Percentiles rank a stretch among this genome's conserved stretches.
These are phyloP conservation scores for Melanerpes formicivorus DNA, from an alignment of 2,113 vertebrate genomes.

Conservation along the genomic window DNA sequence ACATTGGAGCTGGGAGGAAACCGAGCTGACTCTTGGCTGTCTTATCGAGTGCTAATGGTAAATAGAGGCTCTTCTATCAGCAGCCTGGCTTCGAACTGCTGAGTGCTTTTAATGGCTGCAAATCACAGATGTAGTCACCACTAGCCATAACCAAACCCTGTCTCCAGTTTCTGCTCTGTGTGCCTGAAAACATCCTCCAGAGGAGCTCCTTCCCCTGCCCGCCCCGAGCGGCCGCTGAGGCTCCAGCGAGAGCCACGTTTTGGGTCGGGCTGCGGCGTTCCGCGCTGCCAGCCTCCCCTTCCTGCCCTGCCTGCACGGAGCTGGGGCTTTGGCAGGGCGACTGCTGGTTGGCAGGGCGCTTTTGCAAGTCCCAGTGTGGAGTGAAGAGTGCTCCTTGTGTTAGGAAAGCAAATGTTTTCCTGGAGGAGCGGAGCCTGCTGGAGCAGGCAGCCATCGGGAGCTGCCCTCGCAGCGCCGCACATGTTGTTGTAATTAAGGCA, in stretches of 20 bases:
- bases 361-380: background rate
- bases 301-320: background rate
- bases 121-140: background rate
- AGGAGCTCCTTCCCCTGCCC: background rate
- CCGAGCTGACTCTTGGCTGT: background rate
- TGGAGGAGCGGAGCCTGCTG: background rate
- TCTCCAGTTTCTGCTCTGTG: background rate
- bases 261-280: background rate
- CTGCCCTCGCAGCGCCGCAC: background rate
- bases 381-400: background rate
- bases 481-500: constrained; percentile 45
- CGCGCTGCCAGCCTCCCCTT: background rate
- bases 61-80: background rate
- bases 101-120: background rate
- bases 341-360: background rate
- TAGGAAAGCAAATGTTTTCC: constrained; percentile 17
- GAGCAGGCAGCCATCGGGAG: background rate
- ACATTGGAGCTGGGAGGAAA: background rate
- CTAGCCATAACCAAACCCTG: background rate
- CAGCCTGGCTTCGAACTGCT: background rate
- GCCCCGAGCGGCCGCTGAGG: background rate
- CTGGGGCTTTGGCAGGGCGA: background rate
- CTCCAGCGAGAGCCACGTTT: background rate
- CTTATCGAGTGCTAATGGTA: background rate
- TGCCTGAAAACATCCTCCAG: background rate